Conservation (phyloP, 1,140 invertebrate genomes). For the Leptopilina clavipes region DNA sequence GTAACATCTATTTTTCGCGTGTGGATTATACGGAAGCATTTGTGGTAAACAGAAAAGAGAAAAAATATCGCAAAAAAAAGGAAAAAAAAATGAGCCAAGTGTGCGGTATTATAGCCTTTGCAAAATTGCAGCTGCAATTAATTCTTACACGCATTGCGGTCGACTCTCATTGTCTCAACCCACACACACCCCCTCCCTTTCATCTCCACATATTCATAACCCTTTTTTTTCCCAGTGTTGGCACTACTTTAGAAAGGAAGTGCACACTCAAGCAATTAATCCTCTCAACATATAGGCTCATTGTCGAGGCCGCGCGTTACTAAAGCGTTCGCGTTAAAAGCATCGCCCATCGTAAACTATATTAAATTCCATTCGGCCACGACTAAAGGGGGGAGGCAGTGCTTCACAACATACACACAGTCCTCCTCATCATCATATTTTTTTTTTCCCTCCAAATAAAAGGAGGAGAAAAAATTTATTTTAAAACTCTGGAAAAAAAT, state of each 20-base stretch:
- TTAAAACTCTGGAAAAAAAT: too few relatives aligned
- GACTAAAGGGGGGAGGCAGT: conserved; percentile 39
- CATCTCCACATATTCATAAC: not conserved
- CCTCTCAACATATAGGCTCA: conserved; percentile 38
- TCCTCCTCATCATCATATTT: too few relatives aligned
- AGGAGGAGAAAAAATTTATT: too few relatives aligned
- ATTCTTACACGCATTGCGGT: conserved; percentile 42
- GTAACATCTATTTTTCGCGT: not conserved
- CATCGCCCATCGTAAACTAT: conserved; percentile 51
- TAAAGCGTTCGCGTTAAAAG: conserved; percentile 36
- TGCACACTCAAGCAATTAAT: conserved; percentile 49
- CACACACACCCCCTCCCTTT: not conserved
- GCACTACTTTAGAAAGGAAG: conserved; percentile 40
- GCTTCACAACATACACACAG: not conserved
- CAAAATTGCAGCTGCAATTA: conserved; percentile 39
- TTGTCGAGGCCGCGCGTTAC: conserved; percentile 39
- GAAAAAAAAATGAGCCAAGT: conserved; percentile 8
- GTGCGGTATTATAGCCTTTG: conserved; percentile 28
- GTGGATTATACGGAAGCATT: not conserved
- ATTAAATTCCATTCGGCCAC: conserved; percentile 52
- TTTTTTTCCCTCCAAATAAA: too few relatives aligned
- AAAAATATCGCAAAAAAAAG: not conserved
- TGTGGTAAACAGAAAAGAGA: not conserved
- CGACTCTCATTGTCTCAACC: conserved; percentile 36
- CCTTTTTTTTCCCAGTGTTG: not conserved